phyloP scores from a whole-genome alignment of 53 echinoderm and acorn worm genomes.

The Temnopleurus reevesii region DNA sequence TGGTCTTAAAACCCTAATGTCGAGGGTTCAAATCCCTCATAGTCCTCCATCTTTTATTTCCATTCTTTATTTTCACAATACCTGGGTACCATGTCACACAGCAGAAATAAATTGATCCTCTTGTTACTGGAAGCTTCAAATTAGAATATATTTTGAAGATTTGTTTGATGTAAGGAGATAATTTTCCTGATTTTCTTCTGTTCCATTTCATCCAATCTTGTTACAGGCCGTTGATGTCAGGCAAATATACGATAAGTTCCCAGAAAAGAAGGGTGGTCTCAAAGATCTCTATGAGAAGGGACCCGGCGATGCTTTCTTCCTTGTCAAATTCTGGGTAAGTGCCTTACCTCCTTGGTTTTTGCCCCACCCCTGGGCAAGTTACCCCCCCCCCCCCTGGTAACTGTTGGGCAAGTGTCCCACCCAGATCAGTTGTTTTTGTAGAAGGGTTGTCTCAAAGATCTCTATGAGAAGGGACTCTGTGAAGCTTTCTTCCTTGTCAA shows the following conservation, averaged over 20 bases:
- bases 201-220: neutral
- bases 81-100: too few species aligned
- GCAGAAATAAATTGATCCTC: too few species aligned
- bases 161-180: too few species aligned
- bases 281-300: slow-evolving; percentile 99
- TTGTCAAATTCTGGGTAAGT: slow-evolving; percentile 99
- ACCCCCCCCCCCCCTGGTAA: neutral
- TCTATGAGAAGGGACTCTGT: slow-evolving; percentile 95
- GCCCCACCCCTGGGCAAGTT: neutral
- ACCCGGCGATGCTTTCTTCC: slow-evolving; percentile 92
- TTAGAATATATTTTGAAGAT: too few species aligned
- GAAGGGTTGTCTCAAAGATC: slow-evolving; percentile 96
- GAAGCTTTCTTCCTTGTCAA: slow-evolving; percentile 98
- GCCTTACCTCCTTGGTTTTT: neutral
- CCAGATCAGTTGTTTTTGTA: too few species aligned
- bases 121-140: too few species aligned
- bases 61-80: too few species aligned
- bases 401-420: too few species aligned
- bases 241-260: slow-evolving; percentile 99
- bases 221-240: slow-evolving; percentile 91
- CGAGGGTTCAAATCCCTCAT: too few species aligned
- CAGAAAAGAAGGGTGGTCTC: slow-evolving; percentile 98
- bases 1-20: too few species aligned
- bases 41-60: too few species aligned
- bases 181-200: too few species aligned